Evolutionary conservation across 23 tunicate species (phyloP).

Genomic region (Trididemnum nubilum): DNA sequence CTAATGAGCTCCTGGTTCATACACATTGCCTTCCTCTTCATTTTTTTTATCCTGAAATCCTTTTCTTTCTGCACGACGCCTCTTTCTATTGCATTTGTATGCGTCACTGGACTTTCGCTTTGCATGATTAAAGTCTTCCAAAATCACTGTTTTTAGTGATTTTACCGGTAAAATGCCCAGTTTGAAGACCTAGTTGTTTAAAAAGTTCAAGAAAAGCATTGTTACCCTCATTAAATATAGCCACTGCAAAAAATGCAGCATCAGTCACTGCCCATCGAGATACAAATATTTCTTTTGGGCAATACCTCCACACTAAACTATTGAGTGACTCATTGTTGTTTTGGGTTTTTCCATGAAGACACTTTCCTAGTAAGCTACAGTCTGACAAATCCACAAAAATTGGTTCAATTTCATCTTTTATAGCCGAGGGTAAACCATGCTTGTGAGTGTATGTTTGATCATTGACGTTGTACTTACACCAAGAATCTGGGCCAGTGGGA

Average conservation of each 20-base stretch:
- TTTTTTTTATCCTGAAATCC: background rate
- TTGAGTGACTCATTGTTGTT: slow-evolving; percentile 14
- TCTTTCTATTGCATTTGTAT: background rate
- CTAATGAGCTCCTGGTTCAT: slow-evolving; percentile 7
- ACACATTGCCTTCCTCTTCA: slow-evolving; percentile 15
- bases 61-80: background rate
- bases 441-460: background rate
- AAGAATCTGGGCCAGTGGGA: background rate
- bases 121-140: too few species aligned
- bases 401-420: background rate
- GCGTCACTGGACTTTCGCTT: slow-evolving; percentile 9
- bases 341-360: slow-evolving; percentile 8
- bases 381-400: background rate
- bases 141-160: background rate
- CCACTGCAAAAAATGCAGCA: slow-evolving; percentile 2
- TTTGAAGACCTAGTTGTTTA: background rate
- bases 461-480: slow-evolving; percentile 1
- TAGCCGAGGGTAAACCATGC: background rate
- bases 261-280: background rate
- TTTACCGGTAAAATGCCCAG: background rate
- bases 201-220: slow-evolving; percentile 5
- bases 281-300: slow-evolving; percentile 2
- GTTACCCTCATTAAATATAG: slow-evolving; percentile 1
- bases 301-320: background rate
- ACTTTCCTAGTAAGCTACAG: background rate